Evolutionary conservation across 2,113 vertebrate genomes (phyloP).

Genomic region (Holacanthus passer): DNA sequence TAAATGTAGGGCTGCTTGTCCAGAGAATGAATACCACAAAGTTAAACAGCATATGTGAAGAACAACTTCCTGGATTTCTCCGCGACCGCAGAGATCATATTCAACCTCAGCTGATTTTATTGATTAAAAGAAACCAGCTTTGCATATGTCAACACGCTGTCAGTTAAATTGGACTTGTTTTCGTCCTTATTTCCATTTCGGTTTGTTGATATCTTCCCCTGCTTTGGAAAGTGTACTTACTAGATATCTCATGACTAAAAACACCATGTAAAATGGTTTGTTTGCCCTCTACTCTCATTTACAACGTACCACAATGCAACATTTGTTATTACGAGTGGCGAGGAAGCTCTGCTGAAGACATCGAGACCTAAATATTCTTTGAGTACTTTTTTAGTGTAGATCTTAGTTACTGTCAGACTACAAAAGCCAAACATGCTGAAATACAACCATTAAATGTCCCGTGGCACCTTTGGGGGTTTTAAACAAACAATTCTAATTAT

Average conservation of each 20-base stretch:
- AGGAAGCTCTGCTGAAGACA: background rate
- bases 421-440: background rate
- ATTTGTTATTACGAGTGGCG: background rate
- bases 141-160: slow-evolving; percentile 40
- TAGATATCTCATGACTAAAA: slow-evolving; percentile 12
- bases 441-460: background rate
- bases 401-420: background rate
- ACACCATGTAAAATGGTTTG: background rate
- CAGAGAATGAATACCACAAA: slow-evolving; percentile 25
- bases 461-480: background rate
- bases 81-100: slow-evolving; percentile 52
- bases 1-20: slow-evolving; percentile 16
- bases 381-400: background rate
- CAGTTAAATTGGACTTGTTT: slow-evolving; percentile 40
- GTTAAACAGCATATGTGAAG: slow-evolving; percentile 53
- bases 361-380: background rate
- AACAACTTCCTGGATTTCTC: slow-evolving; percentile 63
- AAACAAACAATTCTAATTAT: slow-evolving; percentile 19
- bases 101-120: slow-evolving; percentile 46
- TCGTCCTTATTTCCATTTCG: slow-evolving; percentile 35
- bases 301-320: background rate
- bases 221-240: background rate
- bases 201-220: slow-evolving; percentile 25
- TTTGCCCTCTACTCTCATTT: background rate
- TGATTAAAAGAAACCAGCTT: slow-evolving; percentile 57